phyloP scores from a whole-genome alignment of 1,140 invertebrate species.

The Drosophila kepulauana region DNA sequence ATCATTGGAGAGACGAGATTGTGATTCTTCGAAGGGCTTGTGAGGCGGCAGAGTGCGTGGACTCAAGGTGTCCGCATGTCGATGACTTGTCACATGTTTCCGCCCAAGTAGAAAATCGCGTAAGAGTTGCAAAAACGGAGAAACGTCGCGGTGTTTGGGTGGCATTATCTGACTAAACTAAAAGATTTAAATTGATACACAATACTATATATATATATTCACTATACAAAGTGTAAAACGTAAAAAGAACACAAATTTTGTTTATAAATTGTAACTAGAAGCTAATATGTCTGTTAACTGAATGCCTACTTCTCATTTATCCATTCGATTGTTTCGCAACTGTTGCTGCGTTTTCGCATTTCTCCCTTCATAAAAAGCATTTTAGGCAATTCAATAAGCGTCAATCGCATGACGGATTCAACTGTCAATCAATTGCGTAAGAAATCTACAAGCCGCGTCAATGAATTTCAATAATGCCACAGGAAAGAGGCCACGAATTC shows the following conservation, averaged over 20 bases:
- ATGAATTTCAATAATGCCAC: conserved; percentile 76
- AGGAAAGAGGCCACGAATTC: conserved; percentile 14
- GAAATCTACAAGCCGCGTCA: conserved; percentile 54
- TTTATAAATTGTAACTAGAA: background rate
- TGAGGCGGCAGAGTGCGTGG: conserved; percentile 38
- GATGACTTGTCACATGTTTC: conserved; percentile 40
- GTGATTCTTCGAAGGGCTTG: background rate
- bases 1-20: conserved; percentile 11
- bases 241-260: background rate
- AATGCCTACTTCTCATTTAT: conserved; percentile 6
- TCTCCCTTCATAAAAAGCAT: no score
- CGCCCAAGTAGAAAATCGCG: conserved; percentile 68
- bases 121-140: conserved; percentile 49
- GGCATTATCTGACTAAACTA: conserved; percentile 40
- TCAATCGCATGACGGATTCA: conserved; percentile 57
- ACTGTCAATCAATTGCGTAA: conserved; percentile 71
- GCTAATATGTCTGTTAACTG: background rate
- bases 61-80: conserved; percentile 44
- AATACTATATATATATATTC: background rate
- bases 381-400: conserved; percentile 75
- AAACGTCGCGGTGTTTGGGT: conserved; percentile 60
- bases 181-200: background rate
- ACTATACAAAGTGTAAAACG: background rate
- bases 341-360: conserved; percentile 31
- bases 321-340: conserved; percentile 32